Base-by-base conservation (phyloP, 2,888 invertebrate species). In the Protonemura montana region DNA sequence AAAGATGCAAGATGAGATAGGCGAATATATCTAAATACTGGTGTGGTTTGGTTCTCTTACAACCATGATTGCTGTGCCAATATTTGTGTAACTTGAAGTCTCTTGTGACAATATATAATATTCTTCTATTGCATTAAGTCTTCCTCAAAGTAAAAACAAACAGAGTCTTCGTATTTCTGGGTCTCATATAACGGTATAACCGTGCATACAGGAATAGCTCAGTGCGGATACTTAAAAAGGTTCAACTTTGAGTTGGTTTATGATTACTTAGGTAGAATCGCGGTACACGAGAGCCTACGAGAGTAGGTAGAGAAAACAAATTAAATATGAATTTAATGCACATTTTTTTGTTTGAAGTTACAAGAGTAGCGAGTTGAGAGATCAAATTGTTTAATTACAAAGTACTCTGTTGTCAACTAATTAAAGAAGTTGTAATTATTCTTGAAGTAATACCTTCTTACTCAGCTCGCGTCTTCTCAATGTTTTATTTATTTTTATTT, bases 301-400 rank as follows among this genome's bases (percentile, higher is more conserved):
- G 25, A 27, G 29, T 78, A 27, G 6, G 6, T 78, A 26, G 78
- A 25, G 78, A 78, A 78, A 78, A 78, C 78, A 78, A 78, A 78
- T 78, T 78, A 78, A 27, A 78, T 78, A 78, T 35, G 1, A 78
- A 78, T 27, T 78, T 78, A 78, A 78, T 78, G 78, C 13, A 27
- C 27, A 25, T 78, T 78, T 78, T 78, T 78, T 16, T 21, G 2
- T 59, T 59, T 59, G 21, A 10, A 59, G 21, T 59, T 5, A 5
- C 76, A 25, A 76, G 76, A 76, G 76, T 35, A 59, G 59, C 1
- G 59, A 59, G 59, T 13, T 16, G 59, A 59, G 59, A 59, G 59
- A 59, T 59, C 59, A 59, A 59, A 27, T 78, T 78, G 78, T 78
- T 78, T 78, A 78, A 78, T 78, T 78, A 78, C 78, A 78, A 78